Evolutionary conservation across 1,140 invertebrate species (phyloP).

Genomic region (Drosophila burlai): DNA sequence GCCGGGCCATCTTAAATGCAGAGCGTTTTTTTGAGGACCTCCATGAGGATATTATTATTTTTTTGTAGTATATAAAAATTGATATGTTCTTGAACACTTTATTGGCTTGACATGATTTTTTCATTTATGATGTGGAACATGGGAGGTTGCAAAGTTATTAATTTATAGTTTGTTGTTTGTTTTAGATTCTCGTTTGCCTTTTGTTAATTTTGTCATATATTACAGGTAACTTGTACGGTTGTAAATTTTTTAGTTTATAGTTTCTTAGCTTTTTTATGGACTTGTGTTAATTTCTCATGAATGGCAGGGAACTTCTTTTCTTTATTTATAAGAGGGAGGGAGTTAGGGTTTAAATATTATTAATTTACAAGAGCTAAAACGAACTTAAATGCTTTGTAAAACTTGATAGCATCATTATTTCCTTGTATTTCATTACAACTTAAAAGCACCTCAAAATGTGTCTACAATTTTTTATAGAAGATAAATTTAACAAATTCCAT

Average conservation of each 20-base stretch:
- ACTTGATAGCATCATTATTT: no score
- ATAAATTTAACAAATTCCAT: no score
- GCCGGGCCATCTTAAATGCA: slow-evolving; percentile 22
- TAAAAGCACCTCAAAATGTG: no score
- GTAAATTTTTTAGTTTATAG: neutral
- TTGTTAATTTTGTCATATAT: neutral
- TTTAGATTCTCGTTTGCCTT: neutral
- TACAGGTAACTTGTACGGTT: neutral
- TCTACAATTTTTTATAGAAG: no score
- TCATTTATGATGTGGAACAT: neutral
- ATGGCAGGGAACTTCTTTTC: neutral
- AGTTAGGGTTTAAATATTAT: neutral
- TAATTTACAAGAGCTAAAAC: no score
- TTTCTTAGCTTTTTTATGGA: neutral
- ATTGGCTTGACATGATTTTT: neutral
- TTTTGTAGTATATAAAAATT: neutral
- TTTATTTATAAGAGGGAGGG: neutral
- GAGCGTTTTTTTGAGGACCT: neutral
- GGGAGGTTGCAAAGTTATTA: neutral
- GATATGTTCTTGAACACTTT: neutral
- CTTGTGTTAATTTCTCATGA: neutral
- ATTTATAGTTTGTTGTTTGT: neutral
- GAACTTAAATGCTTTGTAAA: no score
- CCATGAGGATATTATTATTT: neutral
- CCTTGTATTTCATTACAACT: no score